phyloP scores from a whole-genome alignment of 2,888 invertebrate species.

The Ashinkailepas kermadecensis region DNA sequence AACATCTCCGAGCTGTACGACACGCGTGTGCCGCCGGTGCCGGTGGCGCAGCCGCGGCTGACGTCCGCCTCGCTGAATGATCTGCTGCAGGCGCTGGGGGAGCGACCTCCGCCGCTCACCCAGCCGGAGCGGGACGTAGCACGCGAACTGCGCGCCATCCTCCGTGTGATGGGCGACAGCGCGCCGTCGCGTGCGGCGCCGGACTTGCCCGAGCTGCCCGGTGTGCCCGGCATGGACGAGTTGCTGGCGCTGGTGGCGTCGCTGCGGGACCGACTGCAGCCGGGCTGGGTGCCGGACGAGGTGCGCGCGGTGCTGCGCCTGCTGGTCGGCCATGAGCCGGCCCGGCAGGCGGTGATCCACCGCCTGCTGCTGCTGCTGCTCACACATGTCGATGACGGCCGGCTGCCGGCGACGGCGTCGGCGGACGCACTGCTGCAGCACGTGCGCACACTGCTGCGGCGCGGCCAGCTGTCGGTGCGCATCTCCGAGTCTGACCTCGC shows the following conservation, averaged over 20 bases:
- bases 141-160: not conserved
- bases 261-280: not conserved
- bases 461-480: not conserved
- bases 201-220: no score
- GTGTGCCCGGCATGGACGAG: no score
- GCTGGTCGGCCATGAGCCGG: not conserved
- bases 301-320: not conserved
- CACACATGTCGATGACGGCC: not conserved
- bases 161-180: not conserved
- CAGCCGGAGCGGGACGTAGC: not conserved
- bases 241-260: not conserved
- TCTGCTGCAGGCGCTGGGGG: not conserved
- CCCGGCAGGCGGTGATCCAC: not conserved
- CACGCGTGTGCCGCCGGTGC: not conserved
- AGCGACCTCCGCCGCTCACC: not conserved
- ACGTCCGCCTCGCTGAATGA: not conserved
- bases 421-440: not conserved
- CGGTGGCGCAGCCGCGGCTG: not conserved
- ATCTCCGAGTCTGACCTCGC: not conserved
- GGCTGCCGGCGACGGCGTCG: not conserved
- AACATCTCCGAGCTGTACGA: not conserved
- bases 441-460: not conserved
- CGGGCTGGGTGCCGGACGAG: not conserved
- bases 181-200: no score
- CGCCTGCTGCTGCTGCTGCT: not conserved